These are phyloP conservation scores for Lepidothrix coronata DNA, from an alignment of 2,113 vertebrate species.

Conservation along the genomic window DNA sequence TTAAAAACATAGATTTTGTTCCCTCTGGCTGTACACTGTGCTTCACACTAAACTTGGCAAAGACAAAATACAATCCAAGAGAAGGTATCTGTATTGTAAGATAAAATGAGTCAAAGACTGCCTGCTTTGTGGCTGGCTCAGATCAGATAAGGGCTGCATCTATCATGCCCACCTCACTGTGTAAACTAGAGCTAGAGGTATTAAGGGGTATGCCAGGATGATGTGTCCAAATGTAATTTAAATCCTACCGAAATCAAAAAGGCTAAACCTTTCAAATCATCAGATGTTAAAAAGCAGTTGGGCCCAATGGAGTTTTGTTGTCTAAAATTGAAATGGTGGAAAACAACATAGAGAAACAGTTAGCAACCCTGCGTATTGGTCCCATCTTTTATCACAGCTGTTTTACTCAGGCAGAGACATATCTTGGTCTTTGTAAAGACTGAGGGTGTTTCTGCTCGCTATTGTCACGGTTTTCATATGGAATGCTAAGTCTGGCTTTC, in stretches of 20 bases:
- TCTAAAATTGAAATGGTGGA: background rate
- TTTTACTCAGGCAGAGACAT: background rate
- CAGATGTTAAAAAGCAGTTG: background rate
- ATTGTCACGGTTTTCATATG: background rate
- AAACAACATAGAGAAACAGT: background rate
- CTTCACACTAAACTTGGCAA: slow-evolving; percentile 14
- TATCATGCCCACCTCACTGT: rapidly evolving
- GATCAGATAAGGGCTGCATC: background rate
- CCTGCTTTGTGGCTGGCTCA: background rate
- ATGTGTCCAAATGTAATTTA: background rate
- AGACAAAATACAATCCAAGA: background rate
- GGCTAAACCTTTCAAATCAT: background rate
- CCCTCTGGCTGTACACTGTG: background rate
- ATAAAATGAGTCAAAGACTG: slow-evolving; percentile 4
- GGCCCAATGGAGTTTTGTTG: background rate
- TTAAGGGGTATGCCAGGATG: background rate
- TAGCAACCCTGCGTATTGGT: rapidly evolving
- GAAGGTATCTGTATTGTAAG: slow-evolving; percentile 6
- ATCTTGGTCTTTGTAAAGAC: background rate
- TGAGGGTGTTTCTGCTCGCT: background rate
- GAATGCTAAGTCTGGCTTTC: background rate
- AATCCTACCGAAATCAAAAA: background rate
- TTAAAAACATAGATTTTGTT: slow-evolving; percentile 46
- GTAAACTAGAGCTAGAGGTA: background rate
- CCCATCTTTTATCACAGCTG: background rate